These are phyloP conservation scores for Pachydiplax longipennis DNA, from an alignment of 2,888 invertebrate species.

Conservation along the genomic window DNA sequence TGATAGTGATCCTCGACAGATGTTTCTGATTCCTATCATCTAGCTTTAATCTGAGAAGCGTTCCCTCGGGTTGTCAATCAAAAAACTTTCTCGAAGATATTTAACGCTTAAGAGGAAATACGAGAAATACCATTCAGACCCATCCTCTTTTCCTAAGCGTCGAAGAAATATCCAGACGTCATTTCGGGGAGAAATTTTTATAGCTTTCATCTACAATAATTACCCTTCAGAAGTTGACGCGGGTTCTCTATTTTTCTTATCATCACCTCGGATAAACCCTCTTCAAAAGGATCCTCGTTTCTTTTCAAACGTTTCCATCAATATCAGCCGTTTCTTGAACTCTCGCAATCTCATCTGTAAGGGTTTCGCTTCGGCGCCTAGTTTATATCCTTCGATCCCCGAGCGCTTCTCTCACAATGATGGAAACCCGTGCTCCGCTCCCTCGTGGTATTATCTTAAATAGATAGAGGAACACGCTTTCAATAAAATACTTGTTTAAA, in stretches of 20 bases:
- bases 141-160: not conserved
- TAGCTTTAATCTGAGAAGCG: too few relatives aligned
- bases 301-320: not conserved
- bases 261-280: not conserved
- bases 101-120: too few relatives aligned
- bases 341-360: not conserved
- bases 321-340: not conserved
- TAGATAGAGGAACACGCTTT: too few relatives aligned
- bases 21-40: too few relatives aligned
- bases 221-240: not conserved
- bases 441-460: too few relatives aligned
- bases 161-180: not conserved
- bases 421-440: too few relatives aligned
- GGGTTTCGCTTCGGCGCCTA: not conserved
- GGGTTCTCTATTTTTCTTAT: not conserved
- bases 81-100: too few relatives aligned
- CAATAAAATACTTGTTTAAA: too few relatives aligned
- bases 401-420: not conserved
- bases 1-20: too few relatives aligned
- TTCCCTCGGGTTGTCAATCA: too few relatives aligned
- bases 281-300: not conserved
- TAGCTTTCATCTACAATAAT: not conserved
- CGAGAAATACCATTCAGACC: too few relatives aligned
- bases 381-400: not conserved
- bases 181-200: not conserved